Conservation (phyloP, 2,888 invertebrate genomes). For the Capitulum mitella region DNA sequence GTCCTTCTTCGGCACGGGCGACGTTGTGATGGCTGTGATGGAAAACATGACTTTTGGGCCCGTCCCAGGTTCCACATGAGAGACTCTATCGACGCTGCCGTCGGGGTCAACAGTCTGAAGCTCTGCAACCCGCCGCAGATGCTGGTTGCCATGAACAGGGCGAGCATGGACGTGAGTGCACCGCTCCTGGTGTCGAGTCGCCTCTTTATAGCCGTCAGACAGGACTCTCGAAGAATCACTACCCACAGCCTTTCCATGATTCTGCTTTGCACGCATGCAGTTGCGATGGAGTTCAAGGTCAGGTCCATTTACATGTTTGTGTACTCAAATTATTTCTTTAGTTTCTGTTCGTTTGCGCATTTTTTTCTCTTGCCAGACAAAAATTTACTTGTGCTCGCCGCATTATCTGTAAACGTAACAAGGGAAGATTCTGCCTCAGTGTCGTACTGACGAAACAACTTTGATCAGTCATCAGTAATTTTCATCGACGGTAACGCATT, state of each 20-base stretch:
- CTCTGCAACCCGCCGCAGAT: slow-evolving; percentile 50
- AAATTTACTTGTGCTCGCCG: no score
- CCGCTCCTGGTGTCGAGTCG: no score
- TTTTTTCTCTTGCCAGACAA: no score
- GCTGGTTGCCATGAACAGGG: slow-evolving; percentile 32
- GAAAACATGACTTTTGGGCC: no score
- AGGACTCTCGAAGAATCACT: neutral
- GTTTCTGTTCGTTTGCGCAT: neutral
- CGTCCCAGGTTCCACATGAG: slow-evolving; percentile 45
- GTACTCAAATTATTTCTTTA: neutral
- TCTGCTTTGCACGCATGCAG: neutral
- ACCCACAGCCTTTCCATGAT: neutral
- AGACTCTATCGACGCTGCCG: slow-evolving; percentile 46
- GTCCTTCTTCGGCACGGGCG: no score
- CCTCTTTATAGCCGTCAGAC: neutral
- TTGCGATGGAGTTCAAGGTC: no score
- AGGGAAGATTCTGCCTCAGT: no score
- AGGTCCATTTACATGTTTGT: neutral
- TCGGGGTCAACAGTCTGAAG: slow-evolving; percentile 48
- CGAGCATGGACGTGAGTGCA: slow-evolving; percentile 35
- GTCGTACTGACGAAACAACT: no score
- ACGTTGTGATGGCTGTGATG: no score
- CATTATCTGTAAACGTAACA: no score
- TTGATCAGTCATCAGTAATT: no score
- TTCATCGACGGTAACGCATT: no score